These are phyloP conservation scores for Mesitornis unicolor DNA, from an alignment of 2,113 vertebrate genomes.

Conservation along the genomic window DNA sequence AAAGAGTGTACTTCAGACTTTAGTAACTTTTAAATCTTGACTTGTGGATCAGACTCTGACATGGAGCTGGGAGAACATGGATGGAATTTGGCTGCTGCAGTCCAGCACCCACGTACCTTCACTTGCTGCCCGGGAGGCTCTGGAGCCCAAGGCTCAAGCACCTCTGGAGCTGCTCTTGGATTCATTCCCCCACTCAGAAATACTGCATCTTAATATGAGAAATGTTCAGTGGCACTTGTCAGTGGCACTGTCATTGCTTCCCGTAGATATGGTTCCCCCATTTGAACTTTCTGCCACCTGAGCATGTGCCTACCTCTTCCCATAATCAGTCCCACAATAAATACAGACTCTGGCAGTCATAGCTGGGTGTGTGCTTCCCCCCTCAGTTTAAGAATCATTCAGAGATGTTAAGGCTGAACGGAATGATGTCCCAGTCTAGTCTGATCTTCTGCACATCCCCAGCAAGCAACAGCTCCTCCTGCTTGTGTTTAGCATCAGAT, in stretches of 20 bases:
- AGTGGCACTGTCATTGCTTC: not conserved
- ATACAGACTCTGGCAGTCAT: not conserved
- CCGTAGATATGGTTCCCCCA: not conserved
- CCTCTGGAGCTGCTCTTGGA: not conserved
- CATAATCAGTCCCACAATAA: not conserved
- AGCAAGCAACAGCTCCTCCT: not conserved
- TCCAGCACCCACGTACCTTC: not conserved
- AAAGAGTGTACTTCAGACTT: not conserved
- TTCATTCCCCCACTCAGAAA: not conserved
- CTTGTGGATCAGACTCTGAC: not conserved
- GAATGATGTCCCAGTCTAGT: not conserved
- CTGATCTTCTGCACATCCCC: not conserved
- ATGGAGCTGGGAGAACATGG: not conserved
- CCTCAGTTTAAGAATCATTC: not conserved
- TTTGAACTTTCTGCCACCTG: not conserved
- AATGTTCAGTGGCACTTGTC: not conserved
- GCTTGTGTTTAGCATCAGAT: not conserved
- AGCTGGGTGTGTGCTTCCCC: not conserved
- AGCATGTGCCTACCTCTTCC: not conserved
- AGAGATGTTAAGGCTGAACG: not conserved
- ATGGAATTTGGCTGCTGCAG: not conserved
- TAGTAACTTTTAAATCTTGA: not conserved
- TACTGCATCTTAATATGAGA: not conserved
- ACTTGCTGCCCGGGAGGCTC: not conserved
- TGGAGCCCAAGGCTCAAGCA: not conserved